Evolutionary conservation across 1,140 invertebrate species (phyloP).

Genomic region (Tribolium madens): DNA sequence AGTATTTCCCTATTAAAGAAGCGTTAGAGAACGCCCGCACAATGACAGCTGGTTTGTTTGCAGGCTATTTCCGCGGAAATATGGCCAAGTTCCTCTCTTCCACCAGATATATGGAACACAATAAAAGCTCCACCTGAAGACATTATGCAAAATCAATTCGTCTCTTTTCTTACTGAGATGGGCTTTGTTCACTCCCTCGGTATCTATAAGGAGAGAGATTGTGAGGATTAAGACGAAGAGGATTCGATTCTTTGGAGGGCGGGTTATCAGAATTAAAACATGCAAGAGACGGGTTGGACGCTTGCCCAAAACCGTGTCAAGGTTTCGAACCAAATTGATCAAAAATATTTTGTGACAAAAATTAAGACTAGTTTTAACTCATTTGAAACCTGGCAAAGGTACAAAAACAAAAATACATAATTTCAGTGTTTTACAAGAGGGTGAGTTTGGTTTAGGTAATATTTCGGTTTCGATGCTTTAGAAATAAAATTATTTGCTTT

Average conservation of each 20-base stretch:
- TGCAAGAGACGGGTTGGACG: neutral
- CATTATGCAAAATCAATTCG: conserved; percentile 67
- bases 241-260: conserved; percentile 47
- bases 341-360: too few species aligned
- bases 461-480: too few species aligned
- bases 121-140: conserved; percentile 65
- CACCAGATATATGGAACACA: conserved; percentile 63
- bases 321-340: conserved; percentile 39
- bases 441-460: too few species aligned
- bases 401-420: too few species aligned
- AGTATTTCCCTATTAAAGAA: conserved; percentile 58
- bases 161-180: conserved; percentile 58
- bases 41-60: conserved; percentile 61
- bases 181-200: conserved; percentile 57
- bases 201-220: conserved; percentile 54
- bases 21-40: conserved; percentile 56
- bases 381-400: too few species aligned
- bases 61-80: conserved; percentile 58
- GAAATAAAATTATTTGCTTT: too few species aligned
- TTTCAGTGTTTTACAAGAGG: too few species aligned
- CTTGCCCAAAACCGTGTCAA: neutral
- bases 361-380: too few species aligned
- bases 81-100: conserved; percentile 54
- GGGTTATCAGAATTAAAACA: conserved; percentile 23
- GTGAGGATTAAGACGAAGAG: conserved; percentile 63